phyloP scores from a whole-genome alignment of 1,140 invertebrate genomes.

The Pseudomyrmex pallidus region DNA sequence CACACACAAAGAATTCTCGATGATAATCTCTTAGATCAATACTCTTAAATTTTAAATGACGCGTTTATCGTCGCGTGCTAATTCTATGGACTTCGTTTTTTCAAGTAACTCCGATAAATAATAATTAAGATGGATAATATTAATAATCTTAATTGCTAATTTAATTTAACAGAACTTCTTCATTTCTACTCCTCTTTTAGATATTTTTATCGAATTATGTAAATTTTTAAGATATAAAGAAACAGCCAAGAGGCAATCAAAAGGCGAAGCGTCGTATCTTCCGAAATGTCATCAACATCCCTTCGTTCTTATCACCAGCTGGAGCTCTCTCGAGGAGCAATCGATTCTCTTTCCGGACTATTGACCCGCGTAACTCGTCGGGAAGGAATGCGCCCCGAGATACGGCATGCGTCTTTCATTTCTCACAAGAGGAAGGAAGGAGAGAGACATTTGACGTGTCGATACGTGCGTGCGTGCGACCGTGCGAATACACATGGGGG shows the following conservation, averaged over 20 bases:
- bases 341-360: slow-evolving; percentile 18
- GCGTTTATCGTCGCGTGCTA: neutral
- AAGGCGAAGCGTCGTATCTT: neutral
- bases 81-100: no score
- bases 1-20: no score
- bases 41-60: neutral
- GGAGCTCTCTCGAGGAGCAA: neutral
- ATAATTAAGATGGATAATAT: no score
- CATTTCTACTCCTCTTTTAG: no score
- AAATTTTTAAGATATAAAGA: no score
- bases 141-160: no score
- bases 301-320: slow-evolving; percentile 17
- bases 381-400: neutral
- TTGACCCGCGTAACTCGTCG: slow-evolving; percentile 9
- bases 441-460: neutral
- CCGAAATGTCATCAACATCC: no score
- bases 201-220: no score
- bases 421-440: neutral
- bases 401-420: neutral
- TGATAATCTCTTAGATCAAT: no score
- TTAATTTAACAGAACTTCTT: no score
- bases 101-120: no score
- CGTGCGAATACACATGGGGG: slow-evolving; percentile 14
- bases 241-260: no score
- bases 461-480: neutral